Conservation (phyloP, 2,888 invertebrate genomes). For the Drosophila histrio region DNA sequence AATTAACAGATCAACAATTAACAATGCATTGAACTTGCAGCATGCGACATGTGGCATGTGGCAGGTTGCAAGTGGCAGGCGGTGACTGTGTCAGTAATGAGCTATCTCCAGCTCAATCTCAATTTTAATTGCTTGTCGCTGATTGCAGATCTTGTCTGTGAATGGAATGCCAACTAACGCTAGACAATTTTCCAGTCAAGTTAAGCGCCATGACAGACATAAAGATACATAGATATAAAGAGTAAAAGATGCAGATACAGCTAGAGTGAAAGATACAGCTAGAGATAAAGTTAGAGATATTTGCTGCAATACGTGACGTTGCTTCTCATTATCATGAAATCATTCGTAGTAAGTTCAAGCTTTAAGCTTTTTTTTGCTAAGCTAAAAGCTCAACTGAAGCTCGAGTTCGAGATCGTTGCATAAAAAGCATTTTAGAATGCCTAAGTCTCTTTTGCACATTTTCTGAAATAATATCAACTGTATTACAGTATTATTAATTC, state of each 20-base stretch:
- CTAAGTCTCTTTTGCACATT: neutral
- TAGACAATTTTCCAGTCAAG: neutral
- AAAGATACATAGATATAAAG: neutral
- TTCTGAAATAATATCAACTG: neutral
- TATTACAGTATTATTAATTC: neutral
- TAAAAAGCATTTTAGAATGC: neutral
- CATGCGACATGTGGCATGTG: constrained; percentile 19
- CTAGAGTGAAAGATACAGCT: neutral
- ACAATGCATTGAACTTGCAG: constrained; percentile 47
- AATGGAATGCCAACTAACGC: constrained; percentile 27
- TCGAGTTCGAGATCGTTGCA: neutral
- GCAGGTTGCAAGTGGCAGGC: neutral
- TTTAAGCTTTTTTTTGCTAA: neutral
- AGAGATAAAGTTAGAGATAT: neutral
- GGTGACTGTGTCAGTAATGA: constrained; percentile 20
- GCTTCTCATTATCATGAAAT: neutral
- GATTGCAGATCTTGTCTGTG: constrained; percentile 22
- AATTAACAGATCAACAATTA: constrained; percentile 28
- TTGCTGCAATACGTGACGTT: neutral
- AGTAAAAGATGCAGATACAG: neutral
- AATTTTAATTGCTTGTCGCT: constrained; percentile 4
- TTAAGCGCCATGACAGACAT: neutral
- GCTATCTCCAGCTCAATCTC: constrained; percentile 1
- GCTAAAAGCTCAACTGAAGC: neutral
- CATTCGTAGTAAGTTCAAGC: neutral